Evolutionary conservation across 2,797 vertebrate species (phyloP), one percentile per base, ranked within the genome.

Genomic region (Thunnus albacares): DNA sequence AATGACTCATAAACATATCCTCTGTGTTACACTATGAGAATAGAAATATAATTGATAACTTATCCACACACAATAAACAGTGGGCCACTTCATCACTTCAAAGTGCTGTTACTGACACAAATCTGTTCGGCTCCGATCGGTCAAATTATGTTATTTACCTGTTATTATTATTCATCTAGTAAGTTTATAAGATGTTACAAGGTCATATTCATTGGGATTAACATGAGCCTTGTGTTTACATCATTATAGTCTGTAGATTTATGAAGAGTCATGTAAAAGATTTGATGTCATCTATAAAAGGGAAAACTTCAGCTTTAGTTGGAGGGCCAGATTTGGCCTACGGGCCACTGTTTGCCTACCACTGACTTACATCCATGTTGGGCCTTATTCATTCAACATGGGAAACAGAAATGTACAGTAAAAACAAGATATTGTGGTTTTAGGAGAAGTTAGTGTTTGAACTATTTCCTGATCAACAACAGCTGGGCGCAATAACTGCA

Each of bases 381-480:
- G 28, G 26, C 18, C 17, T 38, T 6, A n/a, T 9, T 57, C 22
- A 18, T 15, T 71, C n/a, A 52, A 52, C 35, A 5, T 17, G n/a
- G 24, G 3, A 20, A 33, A n/a, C 10, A 68, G 26, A 58, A 57
- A 41, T 22, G 38, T 45, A 61, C 35, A 57, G 41, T 38, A 24
- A 65, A 83, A 80, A 70, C 38, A 72, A 67, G 60, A 67, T 30
- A 10, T 2, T 78, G 79, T 26, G 67, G 67, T 80, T 82, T 82
- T 24, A 24, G 70, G 47, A 77, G 62, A 66, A 69, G 61, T 59
- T 64, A 18, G 41, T 0, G 20, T 79, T 67, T 51, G 49, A 79
- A 75, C 61, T 59, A 75, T 56, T 83, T 78, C 81, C 81, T 86
- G 71, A 80, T 86, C 67, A 86, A 84, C 74, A 89, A 78, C 79